Base-by-base conservation (phyloP, 1,140 invertebrate genomes). In the Arctopsyche grandis region DNA sequence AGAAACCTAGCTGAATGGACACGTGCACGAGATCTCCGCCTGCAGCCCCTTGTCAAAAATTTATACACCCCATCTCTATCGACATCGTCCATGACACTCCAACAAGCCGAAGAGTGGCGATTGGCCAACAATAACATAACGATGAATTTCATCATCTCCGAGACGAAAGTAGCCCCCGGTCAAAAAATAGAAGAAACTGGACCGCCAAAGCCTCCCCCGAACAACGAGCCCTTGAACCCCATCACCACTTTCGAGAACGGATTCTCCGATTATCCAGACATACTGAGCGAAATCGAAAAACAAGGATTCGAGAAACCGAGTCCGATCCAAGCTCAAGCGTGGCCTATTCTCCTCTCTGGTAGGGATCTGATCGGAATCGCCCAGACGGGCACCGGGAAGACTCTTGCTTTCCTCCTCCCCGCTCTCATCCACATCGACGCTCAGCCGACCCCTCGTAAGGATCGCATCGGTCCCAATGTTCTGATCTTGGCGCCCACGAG, bases 361-460 rank as follows among this genome's bases (percentile, higher is more conserved):
- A 90, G 93, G 83, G 96, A 98, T 87, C 86, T 97, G 83, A 98
- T 98, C 86, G 97, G 97, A 14, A 98, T 98, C 79, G 96, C 97
- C 0, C 97, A 98, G 88, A 97, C 95, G 26, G 95, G 95, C 77
- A 97, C 97, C 38, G 97, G 96, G 82, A 94, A 94, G 89, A 98
- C 97, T 0, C 86, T 98, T 46, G 96, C 97, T 0, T 99, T 98
- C 84, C 86, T 98, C 0, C 84, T 98, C 38, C 97, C 97, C 43
- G 96, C 96, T 14, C 90, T 98, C 58, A 94, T 97, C 82, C 96
- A 97, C 83, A 96, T 96, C 70, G 94, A 96, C 80, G 90, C 90
- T 46, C 97, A 98, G 88, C 85, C 90, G 21, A 89, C 87, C 10
- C 93, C 94, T 0, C 86, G 93, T 5, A 84, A 89, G 5, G 83